Evolutionary conservation across 2,797 vertebrate genomes (phyloP).

Genomic region (Florisuga fusca): DNA sequence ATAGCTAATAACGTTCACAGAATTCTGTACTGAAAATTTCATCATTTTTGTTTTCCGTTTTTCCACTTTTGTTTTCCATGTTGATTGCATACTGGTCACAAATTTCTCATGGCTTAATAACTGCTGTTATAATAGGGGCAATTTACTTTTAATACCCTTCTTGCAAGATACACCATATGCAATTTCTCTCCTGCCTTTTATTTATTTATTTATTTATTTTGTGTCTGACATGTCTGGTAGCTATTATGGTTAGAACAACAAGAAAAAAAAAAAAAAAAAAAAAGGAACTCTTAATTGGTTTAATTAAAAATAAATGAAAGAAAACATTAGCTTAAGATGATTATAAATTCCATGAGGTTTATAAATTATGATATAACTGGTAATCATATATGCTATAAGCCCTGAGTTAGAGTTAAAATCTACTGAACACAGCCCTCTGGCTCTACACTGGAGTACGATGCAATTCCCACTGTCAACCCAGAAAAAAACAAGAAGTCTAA

Average conservation of each 20-base stretch:
- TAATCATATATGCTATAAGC: constrained; percentile 1
- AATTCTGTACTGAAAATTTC: background rate
- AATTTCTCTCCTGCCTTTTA: background rate
- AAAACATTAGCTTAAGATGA: background rate
- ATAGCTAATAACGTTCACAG: background rate
- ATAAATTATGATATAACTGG: constrained; percentile 1
- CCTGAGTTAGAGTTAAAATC: background rate
- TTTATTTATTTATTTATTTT: background rate
- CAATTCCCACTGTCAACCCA: background rate
- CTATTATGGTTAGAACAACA: background rate
- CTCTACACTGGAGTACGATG: background rate
- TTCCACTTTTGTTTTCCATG: background rate
- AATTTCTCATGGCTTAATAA: background rate
- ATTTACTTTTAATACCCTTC: background rate
- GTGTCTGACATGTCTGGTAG: background rate
- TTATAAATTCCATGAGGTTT: background rate
- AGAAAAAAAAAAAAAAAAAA: background rate
- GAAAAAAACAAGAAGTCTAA: background rate
- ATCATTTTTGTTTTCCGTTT: background rate
- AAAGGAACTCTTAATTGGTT: background rate
- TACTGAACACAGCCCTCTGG: background rate
- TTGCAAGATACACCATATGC: background rate
- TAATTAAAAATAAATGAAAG: constrained; percentile 4
- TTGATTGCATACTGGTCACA: background rate
- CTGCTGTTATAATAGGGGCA: background rate